Evolutionary conservation across 1,140 invertebrate species (phyloP), one percentile per base, ranked within the genome.

Genomic region (Octopus sinensis): DNA sequence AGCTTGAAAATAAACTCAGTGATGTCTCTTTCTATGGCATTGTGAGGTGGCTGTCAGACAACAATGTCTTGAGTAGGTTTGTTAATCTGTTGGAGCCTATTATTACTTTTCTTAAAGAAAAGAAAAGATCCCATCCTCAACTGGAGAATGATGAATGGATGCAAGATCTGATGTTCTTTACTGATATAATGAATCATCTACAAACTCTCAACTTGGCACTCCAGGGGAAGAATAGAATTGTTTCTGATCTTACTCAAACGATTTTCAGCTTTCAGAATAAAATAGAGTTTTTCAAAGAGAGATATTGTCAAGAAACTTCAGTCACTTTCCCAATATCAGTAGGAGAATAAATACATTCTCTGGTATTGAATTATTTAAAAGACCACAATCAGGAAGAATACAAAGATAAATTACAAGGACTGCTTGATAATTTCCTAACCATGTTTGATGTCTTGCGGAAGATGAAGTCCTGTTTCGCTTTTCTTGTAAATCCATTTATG

Each of bases 261-360:
- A n/a, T 68, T 68, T 68, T 68, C 62, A 68, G 62, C 62, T 68
- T 68, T 68, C 62, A 68, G 62, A 68, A 68, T 68, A 68, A 68
- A 68, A 68, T 13, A n/a, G 62, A n/a, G 10, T 68, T 68, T 68
- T 68, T 12, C 62, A 68, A 68, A 68, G 62, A 68, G 62, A 68
- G 1, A 68, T 68, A 68, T n/a, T 68, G 62, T 68, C 30, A 43
- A 43, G 30, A 43, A 43, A 43, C 2, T 43, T 43, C 30, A 43
- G 30, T 43, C 30, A 43, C 30, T 43, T 43, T 43, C 30, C 30
- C 30, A 43, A 43, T 43, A 43, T 43, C 30, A 43, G 2, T 43
- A 43, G 30, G 30, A 43, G 30, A 43, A 43, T 43, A 68, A 68
- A 68, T n/a, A 12, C 62, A 68, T 68, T 68, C 62, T 3, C 62